These are phyloP conservation scores for Microchirus variegatus DNA, from an alignment of 2,797 vertebrate genomes.

Conservation along the genomic window DNA sequence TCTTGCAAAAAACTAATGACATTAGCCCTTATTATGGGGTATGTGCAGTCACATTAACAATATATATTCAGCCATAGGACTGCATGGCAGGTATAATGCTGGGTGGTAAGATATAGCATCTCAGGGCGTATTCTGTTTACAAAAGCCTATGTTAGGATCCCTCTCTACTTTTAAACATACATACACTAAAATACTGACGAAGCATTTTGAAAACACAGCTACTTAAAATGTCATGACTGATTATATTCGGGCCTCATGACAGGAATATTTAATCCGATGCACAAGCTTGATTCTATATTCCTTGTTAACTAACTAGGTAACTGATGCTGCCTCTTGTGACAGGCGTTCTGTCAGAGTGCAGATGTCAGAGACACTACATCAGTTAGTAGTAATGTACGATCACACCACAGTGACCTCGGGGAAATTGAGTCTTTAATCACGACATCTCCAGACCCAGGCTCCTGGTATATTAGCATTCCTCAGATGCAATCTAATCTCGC, in stretches of 20 bases:
- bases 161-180: slow-evolving; percentile 24
- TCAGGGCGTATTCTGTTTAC: background rate
- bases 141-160: slow-evolving; percentile 36
- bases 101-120: too few relatives aligned
- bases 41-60: too few relatives aligned
- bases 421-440: slow-evolving; percentile 78
- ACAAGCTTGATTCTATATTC: background rate
- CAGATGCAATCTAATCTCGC: slow-evolving; percentile 59
- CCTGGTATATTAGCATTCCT: slow-evolving; percentile 69
- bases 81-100: too few relatives aligned
- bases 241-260: slow-evolving; percentile 17
- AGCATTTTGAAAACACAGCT: slow-evolving; percentile 32
- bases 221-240: slow-evolving; percentile 28
- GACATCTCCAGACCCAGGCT: slow-evolving; percentile 51
- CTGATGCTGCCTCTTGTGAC: slow-evolving; percentile 32
- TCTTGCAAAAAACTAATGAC: too few relatives aligned
- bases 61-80: too few relatives aligned
- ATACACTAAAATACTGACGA: slow-evolving; percentile 42
- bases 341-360: slow-evolving; percentile 34
- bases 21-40: too few relatives aligned
- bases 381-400: slow-evolving; percentile 68
- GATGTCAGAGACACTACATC: slow-evolving; percentile 67
- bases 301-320: background rate
- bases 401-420: slow-evolving; percentile 69
- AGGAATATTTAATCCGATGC: slow-evolving; percentile 39